Percentiles rank a stretch among this genome's conserved stretches.
These are phyloP conservation scores for Aporophyla nigra DNA, from an alignment of 2,888 invertebrate genomes.

Conservation along the genomic window DNA sequence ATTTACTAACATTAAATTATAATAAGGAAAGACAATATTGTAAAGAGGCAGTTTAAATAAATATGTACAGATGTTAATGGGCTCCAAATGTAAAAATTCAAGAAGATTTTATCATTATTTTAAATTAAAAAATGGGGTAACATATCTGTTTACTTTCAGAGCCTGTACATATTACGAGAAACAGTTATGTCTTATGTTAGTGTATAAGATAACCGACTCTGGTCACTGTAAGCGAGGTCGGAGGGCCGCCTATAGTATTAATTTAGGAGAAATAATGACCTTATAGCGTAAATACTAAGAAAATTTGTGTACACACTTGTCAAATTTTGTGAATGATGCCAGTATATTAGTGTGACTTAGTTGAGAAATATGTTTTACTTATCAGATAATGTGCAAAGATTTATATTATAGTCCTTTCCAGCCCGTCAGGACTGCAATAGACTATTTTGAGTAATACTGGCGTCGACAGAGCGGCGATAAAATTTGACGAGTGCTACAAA, in stretches of 20 bases:
- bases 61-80: slow-evolving; percentile 41
- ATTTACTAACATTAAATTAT: slow-evolving; percentile 53
- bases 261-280: slow-evolving; percentile 72
- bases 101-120: slow-evolving; percentile 47
- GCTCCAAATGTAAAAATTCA: slow-evolving; percentile 51
- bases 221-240: slow-evolving; percentile 84
- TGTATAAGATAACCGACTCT: slow-evolving; percentile 81
- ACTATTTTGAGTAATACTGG: slow-evolving; percentile 3
- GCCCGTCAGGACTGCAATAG: background rate
- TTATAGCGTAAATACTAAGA: slow-evolving; percentile 61
- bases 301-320: slow-evolving; percentile 69
- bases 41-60: slow-evolving; percentile 43
- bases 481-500: slow-evolving; percentile 68
- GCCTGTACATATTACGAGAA: slow-evolving; percentile 60
- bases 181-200: slow-evolving; percentile 71
- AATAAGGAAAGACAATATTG: slow-evolving; percentile 53
- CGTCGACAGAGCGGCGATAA: slow-evolving; percentile 20
- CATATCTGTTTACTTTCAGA: slow-evolving; percentile 58
- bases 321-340: slow-evolving; percentile 56
- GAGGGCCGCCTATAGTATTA: slow-evolving; percentile 89
- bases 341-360: slow-evolving; percentile 7
- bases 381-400: slow-evolving; percentile 13
- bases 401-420: slow-evolving; percentile 9
- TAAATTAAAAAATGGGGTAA: slow-evolving; percentile 64
- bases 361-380: slow-evolving; percentile 17